Evolutionary conservation across 2,888 invertebrate genomes (phyloP).

Genomic region (Parnassius apollo): DNA sequence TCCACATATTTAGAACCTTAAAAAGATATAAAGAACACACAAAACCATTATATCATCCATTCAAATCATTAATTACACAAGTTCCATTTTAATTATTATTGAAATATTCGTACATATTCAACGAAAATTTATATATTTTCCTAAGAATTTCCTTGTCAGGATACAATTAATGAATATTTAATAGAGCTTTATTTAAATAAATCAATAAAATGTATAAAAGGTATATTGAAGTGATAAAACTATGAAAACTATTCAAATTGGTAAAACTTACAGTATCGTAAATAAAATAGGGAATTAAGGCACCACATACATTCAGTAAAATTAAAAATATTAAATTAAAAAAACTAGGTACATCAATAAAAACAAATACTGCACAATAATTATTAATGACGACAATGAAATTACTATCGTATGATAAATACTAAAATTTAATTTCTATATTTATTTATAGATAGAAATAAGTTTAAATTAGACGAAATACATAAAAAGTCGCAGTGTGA

Average conservation of each 20-base stretch:
- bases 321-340: slow-evolving; percentile 52
- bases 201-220: slow-evolving; percentile 10
- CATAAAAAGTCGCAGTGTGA: slow-evolving; percentile 48
- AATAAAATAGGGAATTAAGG: slow-evolving; percentile 63
- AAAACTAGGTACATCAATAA: slow-evolving; percentile 60
- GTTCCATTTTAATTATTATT: slow-evolving; percentile 19
- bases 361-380: slow-evolving; percentile 69
- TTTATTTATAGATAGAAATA: slow-evolving; percentile 42
- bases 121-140: slow-evolving; percentile 8
- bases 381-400: slow-evolving; percentile 47
- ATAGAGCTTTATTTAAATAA: slow-evolving; percentile 10
- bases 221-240: slow-evolving; percentile 11
- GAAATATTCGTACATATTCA: slow-evolving; percentile 19
- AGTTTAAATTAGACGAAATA: slow-evolving; percentile 40
- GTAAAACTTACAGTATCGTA: slow-evolving; percentile 31
- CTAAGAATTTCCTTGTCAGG: slow-evolving; percentile 1
- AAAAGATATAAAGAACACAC: slow-evolving; percentile 76
- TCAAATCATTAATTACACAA: slow-evolving; percentile 36
- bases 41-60: slow-evolving; percentile 61
- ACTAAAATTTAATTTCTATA: slow-evolving; percentile 34
- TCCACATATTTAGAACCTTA: slow-evolving; percentile 70
- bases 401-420: slow-evolving; percentile 37
- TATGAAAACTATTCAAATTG: slow-evolving; percentile 26
- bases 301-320: slow-evolving; percentile 70
- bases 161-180: neutral